Base-by-base conservation (phyloP, 2,888 invertebrate species). In the Agrotis ipsilon region DNA sequence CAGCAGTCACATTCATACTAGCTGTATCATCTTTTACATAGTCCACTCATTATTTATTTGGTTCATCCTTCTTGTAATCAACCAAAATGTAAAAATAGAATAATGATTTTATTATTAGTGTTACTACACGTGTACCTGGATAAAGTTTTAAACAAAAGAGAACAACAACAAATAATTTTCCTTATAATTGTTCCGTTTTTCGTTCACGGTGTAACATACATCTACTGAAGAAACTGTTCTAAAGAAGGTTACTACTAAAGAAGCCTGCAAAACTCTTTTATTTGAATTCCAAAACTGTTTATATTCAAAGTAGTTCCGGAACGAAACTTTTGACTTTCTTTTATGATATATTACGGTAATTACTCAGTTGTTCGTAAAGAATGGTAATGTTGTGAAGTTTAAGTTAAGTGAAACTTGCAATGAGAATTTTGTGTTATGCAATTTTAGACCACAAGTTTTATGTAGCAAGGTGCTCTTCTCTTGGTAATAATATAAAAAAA, bases 281-380 rank as follows among this genome's bases (percentile, higher is more conserved):
- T 87, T 86, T 85, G 80, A 82, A 86, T 84, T 84, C 85, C 78
- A 74, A 84, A 84, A 86, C 87, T 84, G 85, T 85, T 87, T 87
- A 83, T 82, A 84, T 86, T 85, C 83, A 82, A 84, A 86, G 80
- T 78, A 80, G 83, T 82, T 79, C 73, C 49, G 66, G 69, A 57
- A 78, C 62, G 62, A 80, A 88, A 81, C 68, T 86, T 85, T 82
- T 49, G 66, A 75, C 77, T 80, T 83, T 68, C 52, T 68, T 74
- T 60, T 70, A 75, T 82, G 85, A 84, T 82, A 75, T 82, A 82
- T 82, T 67, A 68, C 72, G 75, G 75, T 82, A 82, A 82, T 82
- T 82, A 82, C 68, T 76, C 66, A 75, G 72, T 61, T 68, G 63
- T 64, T 68, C 55, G 27, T 45, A 46, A 71, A 81, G n/a, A 72